Evolutionary conservation across 2,113 vertebrate species (phyloP).

Genomic region (Eclectus roratus): DNA sequence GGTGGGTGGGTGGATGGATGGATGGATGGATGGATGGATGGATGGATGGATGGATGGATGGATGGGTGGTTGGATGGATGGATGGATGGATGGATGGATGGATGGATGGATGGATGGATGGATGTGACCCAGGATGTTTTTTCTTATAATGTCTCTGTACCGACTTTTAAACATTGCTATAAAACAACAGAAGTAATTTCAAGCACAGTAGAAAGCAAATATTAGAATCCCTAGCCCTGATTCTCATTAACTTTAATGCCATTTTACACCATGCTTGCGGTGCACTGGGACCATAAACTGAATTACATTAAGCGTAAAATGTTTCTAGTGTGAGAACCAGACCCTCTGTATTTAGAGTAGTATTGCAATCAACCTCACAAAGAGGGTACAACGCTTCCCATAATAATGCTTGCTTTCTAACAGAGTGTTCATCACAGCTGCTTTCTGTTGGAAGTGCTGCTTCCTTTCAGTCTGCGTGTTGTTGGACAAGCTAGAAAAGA

Average conservation of each 20-base stretch:
- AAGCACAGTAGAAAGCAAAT: slow-evolving; percentile 18
- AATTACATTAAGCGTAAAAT: slow-evolving; percentile 12
- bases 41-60: no score
- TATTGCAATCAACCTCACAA: not conserved
- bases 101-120: not conserved
- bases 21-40: no score
- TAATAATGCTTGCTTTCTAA: not conserved
- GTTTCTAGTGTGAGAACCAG: not conserved
- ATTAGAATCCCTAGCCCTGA: slow-evolving; percentile 26
- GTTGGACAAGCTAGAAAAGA: not conserved
- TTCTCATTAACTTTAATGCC: slow-evolving; percentile 37
- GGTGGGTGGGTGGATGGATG: no score
- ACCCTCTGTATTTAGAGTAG: not conserved
- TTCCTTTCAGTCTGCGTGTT: not conserved
- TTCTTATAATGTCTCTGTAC: not conserved
- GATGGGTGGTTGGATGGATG: not conserved
- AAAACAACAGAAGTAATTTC: not conserved
- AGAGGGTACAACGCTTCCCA: fast-evolving
- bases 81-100: not conserved
- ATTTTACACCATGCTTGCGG: slow-evolving; percentile 15
- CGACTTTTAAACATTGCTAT: slow-evolving; percentile 17
- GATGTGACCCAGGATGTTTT: not conserved
- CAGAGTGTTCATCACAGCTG: not conserved
- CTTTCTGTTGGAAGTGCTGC: not conserved
- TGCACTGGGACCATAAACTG: slow-evolving; percentile 7